Percentiles rank a stretch among this genome's conserved stretches.
phyloP scores from a whole-genome alignment of 2,797 vertebrate species.

The Cynopterus sphinx region DNA sequence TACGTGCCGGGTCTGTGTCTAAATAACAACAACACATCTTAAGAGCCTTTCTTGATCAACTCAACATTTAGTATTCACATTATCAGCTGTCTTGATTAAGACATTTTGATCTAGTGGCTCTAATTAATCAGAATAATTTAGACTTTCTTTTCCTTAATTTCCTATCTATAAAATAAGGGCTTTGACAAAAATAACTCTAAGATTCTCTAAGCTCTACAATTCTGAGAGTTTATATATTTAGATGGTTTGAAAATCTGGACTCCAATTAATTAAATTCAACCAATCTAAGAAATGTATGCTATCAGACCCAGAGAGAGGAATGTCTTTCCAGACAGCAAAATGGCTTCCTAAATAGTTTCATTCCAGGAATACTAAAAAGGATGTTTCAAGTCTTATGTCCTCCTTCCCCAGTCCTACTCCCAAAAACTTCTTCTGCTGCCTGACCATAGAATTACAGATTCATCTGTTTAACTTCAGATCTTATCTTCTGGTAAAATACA shows the following conservation, averaged over 20 bases:
- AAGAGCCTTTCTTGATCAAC: background rate
- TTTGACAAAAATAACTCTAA: background rate
- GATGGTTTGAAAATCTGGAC: background rate
- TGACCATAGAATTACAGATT: conserved; percentile 58
- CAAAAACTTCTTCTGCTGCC: background rate
- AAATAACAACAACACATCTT: background rate
- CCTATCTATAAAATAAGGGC: background rate
- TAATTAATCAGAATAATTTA: background rate
- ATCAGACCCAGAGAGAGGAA: background rate
- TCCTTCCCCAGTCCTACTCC: background rate
- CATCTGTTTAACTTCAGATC: conserved; percentile 59
- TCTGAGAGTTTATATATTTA: background rate
- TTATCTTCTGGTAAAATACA: conserved; percentile 57
- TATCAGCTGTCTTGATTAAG: background rate
- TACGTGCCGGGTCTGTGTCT: background rate
- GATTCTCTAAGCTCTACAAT: background rate
- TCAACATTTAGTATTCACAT: background rate
- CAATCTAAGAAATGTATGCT: background rate
- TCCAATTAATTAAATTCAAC: background rate
- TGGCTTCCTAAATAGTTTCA: background rate
- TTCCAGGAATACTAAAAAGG: background rate
- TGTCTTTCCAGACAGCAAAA: background rate
- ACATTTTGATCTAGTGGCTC: background rate
- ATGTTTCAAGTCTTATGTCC: background rate
- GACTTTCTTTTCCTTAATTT: background rate